Evolutionary conservation across 2,113 vertebrate genomes (phyloP), one percentile per base, ranked within the genome.

Genomic region (Xerus inauris): DNA sequence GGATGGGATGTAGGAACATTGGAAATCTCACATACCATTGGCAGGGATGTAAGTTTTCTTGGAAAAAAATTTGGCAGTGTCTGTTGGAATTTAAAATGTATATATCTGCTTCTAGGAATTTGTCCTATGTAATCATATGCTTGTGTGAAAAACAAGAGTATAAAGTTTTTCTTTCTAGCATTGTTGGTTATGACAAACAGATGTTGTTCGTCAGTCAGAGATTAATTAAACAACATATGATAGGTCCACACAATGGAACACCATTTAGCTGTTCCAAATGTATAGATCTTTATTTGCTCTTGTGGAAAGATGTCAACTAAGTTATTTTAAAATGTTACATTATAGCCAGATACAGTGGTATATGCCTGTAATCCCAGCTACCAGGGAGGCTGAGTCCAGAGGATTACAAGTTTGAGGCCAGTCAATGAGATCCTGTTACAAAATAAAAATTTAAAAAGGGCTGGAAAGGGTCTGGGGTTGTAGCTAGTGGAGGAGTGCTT

Each of bases 41-140:
- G 51, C 91, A 84, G 49, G 49, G 84, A 76, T 67, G 2, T 89
- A 75, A 71, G 30, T 67, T 87, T 94, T 77, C 71, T 57, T 94
- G 49, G 92, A 81, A 69, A 7, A 73, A 89, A 84, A 92, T 92
- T 84, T 88, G 59, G 10, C 42, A 35, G 0, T 92, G 22, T 72
- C 45, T 85, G 1, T 86, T 94, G 67, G 51, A 86, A 72, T 91
- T 81, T 88, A 84, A 77, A 95, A 82, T 88, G 49, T 72, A 4
- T 20, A 8, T 95, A n/a, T 17, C 10, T 9, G 82, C 35, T 80
- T 79, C 13, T 90, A 87, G 71, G 84, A 87, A 84, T 92, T 32
- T 87, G 32, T 49, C 40, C 10, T 77, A 57, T 59, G 57, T 45
- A 80, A 80, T 75, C 32, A 90, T 90, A 49, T 1, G 71, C 42